Evolutionary conservation across 2,113 vertebrate species (phyloP).

Genomic region (Eleginops maclovinus): DNA sequence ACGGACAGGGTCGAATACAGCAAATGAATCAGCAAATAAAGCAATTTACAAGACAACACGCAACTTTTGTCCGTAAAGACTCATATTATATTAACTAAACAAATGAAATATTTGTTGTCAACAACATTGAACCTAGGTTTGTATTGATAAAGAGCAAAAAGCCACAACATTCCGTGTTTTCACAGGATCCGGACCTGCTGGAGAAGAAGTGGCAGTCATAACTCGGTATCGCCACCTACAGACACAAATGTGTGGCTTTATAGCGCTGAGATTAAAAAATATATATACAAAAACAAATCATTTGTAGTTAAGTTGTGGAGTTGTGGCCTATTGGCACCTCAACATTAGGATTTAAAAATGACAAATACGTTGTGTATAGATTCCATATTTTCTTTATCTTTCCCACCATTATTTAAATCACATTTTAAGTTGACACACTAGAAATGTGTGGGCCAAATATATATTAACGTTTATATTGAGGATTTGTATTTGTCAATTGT

Average conservation of each 20-base stretch:
- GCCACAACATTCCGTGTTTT: background rate
- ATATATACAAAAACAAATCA: background rate
- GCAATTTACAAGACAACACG: background rate
- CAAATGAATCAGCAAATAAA: background rate
- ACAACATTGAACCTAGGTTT: background rate
- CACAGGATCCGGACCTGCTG: background rate
- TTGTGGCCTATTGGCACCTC: background rate
- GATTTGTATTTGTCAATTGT: too few relatives aligned
- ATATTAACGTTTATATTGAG: too few relatives aligned
- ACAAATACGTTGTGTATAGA: rapidly evolving
- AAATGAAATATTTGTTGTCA: too few relatives aligned
- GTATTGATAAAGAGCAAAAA: background rate
- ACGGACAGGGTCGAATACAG: background rate
- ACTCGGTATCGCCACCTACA: slow-evolving; percentile 51
- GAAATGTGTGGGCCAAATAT: background rate
- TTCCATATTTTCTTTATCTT: background rate
- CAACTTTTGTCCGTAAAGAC: background rate
- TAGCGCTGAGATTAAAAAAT: background rate
- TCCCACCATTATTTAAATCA: background rate
- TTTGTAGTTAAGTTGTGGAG: background rate
- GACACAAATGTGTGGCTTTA: background rate
- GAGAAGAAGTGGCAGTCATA: background rate
- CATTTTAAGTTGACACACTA: background rate
- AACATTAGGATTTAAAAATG: background rate
- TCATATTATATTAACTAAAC: rapidly evolving